Conservation (phyloP, 1,140 invertebrate species). For the Catajapyx aquilonaris region DNA sequence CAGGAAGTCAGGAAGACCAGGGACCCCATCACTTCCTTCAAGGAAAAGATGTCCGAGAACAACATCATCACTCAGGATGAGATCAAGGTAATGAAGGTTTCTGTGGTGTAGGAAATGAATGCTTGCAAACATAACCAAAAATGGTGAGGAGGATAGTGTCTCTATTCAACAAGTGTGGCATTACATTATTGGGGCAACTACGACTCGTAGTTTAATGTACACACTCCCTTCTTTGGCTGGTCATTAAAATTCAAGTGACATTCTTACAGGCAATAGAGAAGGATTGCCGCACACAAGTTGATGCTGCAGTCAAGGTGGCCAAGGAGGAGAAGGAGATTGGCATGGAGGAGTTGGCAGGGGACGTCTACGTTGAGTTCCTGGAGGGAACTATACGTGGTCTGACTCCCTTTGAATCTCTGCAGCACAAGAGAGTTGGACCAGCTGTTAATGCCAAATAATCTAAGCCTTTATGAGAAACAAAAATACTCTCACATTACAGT, state of each 20-base stretch:
- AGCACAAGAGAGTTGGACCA: constrained; percentile 27
- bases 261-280: constrained; percentile 55
- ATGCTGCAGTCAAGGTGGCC: constrained; percentile 57
- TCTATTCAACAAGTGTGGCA: no score
- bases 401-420: constrained; percentile 28
- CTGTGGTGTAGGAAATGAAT: no score
- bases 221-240: no score
- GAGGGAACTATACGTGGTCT: constrained; percentile 38
- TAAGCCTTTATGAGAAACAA: no score
- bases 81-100: constrained; percentile 45
- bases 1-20: constrained; percentile 69
- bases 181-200: no score
- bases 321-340: constrained; percentile 63
- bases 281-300: constrained; percentile 58
- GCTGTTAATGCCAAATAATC: constrained; percentile 23
- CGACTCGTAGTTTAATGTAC: no score
- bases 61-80: constrained; percentile 50
- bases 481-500: no score
- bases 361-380: constrained; percentile 59
- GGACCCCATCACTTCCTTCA: constrained; percentile 78
- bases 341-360: constrained; percentile 58
- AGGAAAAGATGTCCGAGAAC: constrained; percentile 45
- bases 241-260: no score
- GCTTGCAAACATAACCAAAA: no score
- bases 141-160: no score